Conservation (phyloP, 2,888 invertebrate genomes). For the Anodontia alba region DNA sequence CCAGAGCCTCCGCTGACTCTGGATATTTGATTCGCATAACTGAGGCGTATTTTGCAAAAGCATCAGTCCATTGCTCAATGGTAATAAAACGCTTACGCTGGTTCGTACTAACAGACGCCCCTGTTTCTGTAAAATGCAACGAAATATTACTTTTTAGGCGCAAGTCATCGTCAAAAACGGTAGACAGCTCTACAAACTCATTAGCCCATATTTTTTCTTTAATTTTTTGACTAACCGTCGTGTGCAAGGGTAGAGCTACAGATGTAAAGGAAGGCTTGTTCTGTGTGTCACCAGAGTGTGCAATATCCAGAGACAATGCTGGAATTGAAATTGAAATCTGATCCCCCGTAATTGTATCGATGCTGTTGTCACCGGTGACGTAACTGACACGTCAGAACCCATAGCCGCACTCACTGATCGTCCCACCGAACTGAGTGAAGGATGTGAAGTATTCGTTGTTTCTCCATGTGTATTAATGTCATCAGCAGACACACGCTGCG, state of each 20-base stretch:
- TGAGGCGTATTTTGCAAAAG: not conserved
- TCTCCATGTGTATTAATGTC: no score
- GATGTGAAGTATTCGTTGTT: no score
- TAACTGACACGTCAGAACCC: no score
- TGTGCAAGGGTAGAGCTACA: not conserved
- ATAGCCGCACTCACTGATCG: no score
- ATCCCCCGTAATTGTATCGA: not conserved
- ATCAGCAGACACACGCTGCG: no score
- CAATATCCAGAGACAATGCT: not conserved
- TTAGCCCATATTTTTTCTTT: conserved; percentile 4
- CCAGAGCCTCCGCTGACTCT: not conserved
- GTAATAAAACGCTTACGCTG: not conserved
- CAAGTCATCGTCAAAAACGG: not conserved
- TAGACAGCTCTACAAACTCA: not conserved
- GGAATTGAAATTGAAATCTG: not conserved
- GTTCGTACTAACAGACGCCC: not conserved
- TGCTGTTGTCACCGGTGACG: no score
- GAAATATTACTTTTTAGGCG: not conserved
- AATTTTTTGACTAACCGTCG: not conserved
- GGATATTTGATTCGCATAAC: not conserved
- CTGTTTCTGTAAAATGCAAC: not conserved
- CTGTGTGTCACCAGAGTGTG: not conserved
- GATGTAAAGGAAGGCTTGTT: not conserved
- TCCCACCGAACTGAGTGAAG: no score
- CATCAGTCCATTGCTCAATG: not conserved